Conservation (phyloP, 2,888 invertebrate species). For the Trisateles emortualis region DNA sequence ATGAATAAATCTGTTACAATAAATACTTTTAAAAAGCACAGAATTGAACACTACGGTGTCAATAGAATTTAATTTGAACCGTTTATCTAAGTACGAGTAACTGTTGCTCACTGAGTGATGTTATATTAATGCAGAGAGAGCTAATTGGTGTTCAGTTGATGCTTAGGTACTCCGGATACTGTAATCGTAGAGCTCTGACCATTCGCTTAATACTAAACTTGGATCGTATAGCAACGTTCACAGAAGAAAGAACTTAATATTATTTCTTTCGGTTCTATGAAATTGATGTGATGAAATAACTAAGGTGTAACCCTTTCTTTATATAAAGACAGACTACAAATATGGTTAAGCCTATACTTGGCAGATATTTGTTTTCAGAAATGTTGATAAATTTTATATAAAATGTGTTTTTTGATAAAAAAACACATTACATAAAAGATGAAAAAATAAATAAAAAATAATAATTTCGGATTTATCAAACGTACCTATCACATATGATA, state of each 20-base stretch:
- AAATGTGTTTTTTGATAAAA: too few relatives aligned
- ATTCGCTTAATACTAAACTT: conserved; percentile 53
- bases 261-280: conserved; percentile 25
- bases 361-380: too few relatives aligned
- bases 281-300: conserved; percentile 10
- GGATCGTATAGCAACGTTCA: conserved; percentile 52
- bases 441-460: too few relatives aligned
- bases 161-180: conserved; percentile 59
- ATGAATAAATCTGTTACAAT: too few relatives aligned
- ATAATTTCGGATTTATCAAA: too few relatives aligned
- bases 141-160: conserved; percentile 47
- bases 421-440: too few relatives aligned
- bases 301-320: not conserved
- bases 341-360: too few relatives aligned
- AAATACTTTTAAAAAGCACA: too few relatives aligned
- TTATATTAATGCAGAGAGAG: conserved; percentile 29
- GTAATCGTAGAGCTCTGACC: conserved; percentile 61
- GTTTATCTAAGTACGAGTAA: conserved; percentile 15
- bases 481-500: too few relatives aligned
- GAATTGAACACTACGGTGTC: too few relatives aligned
- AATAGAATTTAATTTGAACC: too few relatives aligned
- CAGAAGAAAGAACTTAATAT: conserved; percentile 40
- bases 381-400: too few relatives aligned
- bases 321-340: not conserved
- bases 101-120: conserved; percentile 18